A percentile compares a stretch with the other conserved stretches of the same genome.
phyloP scores from a whole-genome alignment of 2,113 vertebrate genomes.

The Plecotus auritus region DNA sequence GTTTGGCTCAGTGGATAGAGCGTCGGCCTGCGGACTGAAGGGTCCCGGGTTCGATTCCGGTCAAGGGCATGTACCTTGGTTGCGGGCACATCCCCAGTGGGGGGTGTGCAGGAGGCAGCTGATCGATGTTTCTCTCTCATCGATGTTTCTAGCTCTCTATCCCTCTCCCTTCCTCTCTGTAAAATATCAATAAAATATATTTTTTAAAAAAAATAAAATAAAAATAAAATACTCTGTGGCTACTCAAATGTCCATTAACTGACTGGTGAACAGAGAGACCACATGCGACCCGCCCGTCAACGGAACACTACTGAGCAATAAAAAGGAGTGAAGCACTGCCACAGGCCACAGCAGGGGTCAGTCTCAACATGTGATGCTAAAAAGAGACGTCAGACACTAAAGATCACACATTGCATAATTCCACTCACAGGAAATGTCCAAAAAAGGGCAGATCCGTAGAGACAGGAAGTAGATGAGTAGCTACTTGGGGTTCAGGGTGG shows the following conservation, averaged over 20 bases:
- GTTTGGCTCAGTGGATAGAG: no score
- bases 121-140: no score
- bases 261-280: no score
- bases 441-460: neutral
- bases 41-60: no score
- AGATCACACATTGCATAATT: rapidly evolving
- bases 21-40: no score
- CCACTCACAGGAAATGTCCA: neutral
- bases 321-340: neutral
- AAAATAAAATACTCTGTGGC: neutral
- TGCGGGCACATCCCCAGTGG: no score
- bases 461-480: neutral
- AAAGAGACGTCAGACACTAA: neutral
- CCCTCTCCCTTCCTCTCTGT: no score
- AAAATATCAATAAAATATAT: no score
- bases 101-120: no score
- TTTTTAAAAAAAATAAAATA: no score
- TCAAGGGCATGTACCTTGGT: no score
- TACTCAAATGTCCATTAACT: neutral
- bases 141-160: no score
- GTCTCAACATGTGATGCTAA: neutral
- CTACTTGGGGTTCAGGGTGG: neutral
- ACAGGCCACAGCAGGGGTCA: rapidly evolving
- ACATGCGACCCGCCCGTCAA: rapidly evolving
- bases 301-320: neutral